A percentile compares a stretch with the other conserved stretches of the same genome.
These are phyloP conservation scores for Noctua fimbriata DNA, from an alignment of 2,888 invertebrate genomes.

Conservation along the genomic window DNA sequence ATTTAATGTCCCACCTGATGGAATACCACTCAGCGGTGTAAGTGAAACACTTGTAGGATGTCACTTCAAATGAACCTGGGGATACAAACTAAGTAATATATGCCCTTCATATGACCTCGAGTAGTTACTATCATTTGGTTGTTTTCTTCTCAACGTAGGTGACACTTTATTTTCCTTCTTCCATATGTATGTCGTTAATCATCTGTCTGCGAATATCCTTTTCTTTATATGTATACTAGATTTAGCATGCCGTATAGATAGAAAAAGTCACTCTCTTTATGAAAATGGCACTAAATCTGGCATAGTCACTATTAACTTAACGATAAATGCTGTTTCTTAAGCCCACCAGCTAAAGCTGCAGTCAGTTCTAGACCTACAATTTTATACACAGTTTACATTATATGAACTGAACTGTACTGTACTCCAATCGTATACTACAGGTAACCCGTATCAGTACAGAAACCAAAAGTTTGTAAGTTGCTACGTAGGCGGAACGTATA, in stretches of 20 bases:
- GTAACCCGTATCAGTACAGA: neutral
- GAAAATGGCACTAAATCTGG: neutral
- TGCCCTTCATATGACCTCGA: neutral
- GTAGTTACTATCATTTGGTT: neutral
- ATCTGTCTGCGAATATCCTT: neutral
- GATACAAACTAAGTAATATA: slow-evolving; percentile 5
- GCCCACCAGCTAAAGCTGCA: neutral
- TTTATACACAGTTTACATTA: neutral
- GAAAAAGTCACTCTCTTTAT: neutral
- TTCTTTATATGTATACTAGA: neutral
- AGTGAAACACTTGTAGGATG: slow-evolving; percentile 39
- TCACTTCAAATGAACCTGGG: slow-evolving; percentile 42
- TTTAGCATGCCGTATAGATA: neutral
- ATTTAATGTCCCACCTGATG: slow-evolving; percentile 17
- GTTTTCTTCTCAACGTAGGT: neutral
- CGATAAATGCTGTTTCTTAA: neutral
- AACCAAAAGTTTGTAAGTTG: neutral
- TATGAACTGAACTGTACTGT: neutral
- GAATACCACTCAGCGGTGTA: slow-evolving; percentile 25
- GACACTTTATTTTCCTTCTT: neutral
- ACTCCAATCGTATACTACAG: neutral
- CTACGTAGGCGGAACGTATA: no score
- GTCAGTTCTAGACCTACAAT: neutral
- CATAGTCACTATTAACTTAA: neutral
- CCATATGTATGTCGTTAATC: neutral